Conservation (phyloP, 1,140 invertebrate genomes). For the Caenorhabditis remanei region DNA sequence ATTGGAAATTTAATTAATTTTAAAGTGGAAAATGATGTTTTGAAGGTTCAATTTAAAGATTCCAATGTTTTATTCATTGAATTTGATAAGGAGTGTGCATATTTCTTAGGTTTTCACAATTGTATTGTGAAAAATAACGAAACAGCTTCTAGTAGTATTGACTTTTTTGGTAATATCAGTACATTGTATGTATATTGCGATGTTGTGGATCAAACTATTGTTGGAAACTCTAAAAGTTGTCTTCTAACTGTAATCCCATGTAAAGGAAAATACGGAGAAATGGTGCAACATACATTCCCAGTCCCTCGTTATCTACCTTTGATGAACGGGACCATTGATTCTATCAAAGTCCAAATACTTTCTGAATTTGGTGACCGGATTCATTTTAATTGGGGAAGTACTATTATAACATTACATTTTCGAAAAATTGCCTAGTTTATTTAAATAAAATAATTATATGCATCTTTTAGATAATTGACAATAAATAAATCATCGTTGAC, state of each 20-base stretch:
- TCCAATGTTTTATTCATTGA: background rate
- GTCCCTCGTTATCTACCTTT: background rate
- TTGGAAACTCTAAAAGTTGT: background rate
- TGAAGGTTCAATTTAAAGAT: background rate
- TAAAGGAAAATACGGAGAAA: constrained; percentile 4
- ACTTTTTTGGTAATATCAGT: constrained; percentile 1
- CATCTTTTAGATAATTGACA: constrained; percentile 1
- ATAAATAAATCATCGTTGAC: background rate
- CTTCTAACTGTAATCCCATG: background rate
- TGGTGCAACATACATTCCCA: background rate
- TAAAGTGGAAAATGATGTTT: background rate
- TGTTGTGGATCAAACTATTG: background rate
- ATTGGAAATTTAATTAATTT: background rate
- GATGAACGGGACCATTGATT: background rate
- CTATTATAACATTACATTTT: background rate
- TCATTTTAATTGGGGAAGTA: background rate
- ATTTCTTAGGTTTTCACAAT: background rate
- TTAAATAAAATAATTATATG: background rate
- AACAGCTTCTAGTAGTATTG: background rate
- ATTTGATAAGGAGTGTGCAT: constrained; percentile 14
- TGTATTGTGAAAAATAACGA: background rate
- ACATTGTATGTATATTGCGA: constrained; percentile 1
- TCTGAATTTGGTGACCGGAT: no score
- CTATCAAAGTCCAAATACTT: background rate
- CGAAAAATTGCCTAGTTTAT: background rate